Percentiles rank a stretch among this genome's conserved stretches.
Evolutionary conservation across 2,113 vertebrate genomes (phyloP).

Genomic region (Hyaena hyaena): DNA sequence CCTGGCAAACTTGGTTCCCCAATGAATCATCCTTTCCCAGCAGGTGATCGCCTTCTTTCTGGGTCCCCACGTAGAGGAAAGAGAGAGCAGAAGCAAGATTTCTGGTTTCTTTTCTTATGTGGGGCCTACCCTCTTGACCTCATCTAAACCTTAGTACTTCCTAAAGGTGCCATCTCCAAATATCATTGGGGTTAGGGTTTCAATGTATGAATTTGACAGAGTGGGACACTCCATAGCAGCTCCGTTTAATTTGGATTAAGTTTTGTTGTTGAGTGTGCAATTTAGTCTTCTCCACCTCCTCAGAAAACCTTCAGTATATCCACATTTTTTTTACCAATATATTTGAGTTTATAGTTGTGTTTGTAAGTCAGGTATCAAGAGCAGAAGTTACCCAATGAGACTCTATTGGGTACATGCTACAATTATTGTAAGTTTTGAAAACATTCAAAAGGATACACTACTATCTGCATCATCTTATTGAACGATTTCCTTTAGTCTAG

Average conservation of each 20-base stretch:
- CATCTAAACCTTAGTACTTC: neutral
- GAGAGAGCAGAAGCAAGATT: neutral
- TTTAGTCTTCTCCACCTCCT: neutral
- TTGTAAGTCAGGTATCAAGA: neutral
- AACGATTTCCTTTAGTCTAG: neutral
- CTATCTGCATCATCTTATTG: neutral
- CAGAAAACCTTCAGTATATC: neutral
- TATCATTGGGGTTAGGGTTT: neutral
- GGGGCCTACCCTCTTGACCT: neutral
- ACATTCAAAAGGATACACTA: neutral
- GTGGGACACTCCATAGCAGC: neutral
- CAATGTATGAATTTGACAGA: neutral
- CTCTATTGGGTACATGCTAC: neutral
- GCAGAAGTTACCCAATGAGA: neutral
- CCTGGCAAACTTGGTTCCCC: neutral
- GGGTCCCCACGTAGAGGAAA: neutral
- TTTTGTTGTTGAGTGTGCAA: neutral
- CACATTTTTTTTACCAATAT: neutral
- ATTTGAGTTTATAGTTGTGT: neutral
- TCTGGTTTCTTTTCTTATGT: neutral
- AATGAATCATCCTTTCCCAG: neutral
- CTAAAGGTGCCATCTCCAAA: neutral
- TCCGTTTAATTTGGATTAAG: neutral
- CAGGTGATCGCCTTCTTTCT: neutral
- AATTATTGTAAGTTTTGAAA: constrained; percentile 9